Evolutionary conservation across 2,113 vertebrate genomes (phyloP).

Genomic region (Silurus glanis): DNA sequence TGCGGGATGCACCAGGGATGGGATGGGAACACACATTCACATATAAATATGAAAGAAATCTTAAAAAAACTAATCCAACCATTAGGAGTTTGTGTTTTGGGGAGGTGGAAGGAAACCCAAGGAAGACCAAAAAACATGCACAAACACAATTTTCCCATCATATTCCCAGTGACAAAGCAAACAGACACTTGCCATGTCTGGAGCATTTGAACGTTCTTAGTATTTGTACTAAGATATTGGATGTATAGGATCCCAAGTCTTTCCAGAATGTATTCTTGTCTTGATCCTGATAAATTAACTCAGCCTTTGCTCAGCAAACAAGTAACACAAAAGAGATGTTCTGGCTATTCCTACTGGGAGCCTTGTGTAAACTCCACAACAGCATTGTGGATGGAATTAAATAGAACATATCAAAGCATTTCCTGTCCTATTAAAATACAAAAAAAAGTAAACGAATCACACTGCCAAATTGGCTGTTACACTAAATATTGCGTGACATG

Average conservation of each 20-base stretch:
- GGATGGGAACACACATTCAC: background rate
- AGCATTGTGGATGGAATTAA: too few relatives aligned
- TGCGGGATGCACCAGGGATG: background rate
- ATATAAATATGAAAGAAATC: background rate
- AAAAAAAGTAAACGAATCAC: background rate
- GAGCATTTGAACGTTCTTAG: background rate
- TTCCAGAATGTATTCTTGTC: too few relatives aligned
- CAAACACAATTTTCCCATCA: background rate
- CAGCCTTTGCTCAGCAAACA: too few relatives aligned
- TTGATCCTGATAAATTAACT: too few relatives aligned
- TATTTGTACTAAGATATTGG: too few relatives aligned
- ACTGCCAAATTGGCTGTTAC: background rate
- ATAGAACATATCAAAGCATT: background rate
- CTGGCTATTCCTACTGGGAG: too few relatives aligned
- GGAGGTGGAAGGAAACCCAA: background rate
- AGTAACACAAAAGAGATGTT: too few relatives aligned
- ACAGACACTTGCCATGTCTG: background rate
- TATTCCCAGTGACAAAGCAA: background rate
- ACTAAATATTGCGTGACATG: background rate
- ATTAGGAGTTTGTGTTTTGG: background rate
- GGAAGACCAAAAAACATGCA: background rate
- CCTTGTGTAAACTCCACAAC: too few relatives aligned
- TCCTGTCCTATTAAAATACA: background rate
- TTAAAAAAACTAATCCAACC: background rate
- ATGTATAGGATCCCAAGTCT: too few relatives aligned